Conservation (phyloP, 2,888 invertebrate genomes). For the Dasysyrphus albostriatus region DNA sequence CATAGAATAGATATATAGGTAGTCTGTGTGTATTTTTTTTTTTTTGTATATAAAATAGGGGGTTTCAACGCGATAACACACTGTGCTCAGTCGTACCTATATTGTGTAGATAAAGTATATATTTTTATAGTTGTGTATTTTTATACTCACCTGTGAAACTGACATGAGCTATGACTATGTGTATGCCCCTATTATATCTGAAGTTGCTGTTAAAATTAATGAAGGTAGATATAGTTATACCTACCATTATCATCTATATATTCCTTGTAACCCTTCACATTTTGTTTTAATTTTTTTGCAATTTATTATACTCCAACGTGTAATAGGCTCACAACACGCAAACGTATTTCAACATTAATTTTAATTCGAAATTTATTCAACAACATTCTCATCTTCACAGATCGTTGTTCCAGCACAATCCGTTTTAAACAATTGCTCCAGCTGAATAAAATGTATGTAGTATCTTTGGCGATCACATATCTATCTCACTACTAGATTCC, state of each 20-base stretch:
- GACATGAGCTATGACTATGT: slow-evolving; percentile 9
- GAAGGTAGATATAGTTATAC: slow-evolving; percentile 3
- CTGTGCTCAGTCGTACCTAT: neutral
- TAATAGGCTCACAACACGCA: slow-evolving; percentile 61
- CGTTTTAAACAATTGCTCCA: slow-evolving; percentile 14
- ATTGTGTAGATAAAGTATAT: slow-evolving; percentile 1
- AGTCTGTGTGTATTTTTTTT: slow-evolving; percentile 34
- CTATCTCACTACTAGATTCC: slow-evolving; percentile 35
- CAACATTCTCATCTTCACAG: slow-evolving; percentile 34
- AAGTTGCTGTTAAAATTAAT: slow-evolving; percentile 41
- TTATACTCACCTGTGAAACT: slow-evolving; percentile 9
- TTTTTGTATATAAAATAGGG: slow-evolving; percentile 46
- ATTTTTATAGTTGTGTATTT: neutral
- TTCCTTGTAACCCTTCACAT: slow-evolving; percentile 42
- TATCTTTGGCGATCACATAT: slow-evolving; percentile 10
- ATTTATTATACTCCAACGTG: slow-evolving; percentile 57
- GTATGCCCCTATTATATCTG: slow-evolving; percentile 46
- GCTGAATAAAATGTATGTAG: slow-evolving; percentile 3
- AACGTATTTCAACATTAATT: slow-evolving; percentile 28
- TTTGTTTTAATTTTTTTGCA: slow-evolving; percentile 48
- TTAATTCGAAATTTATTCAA: slow-evolving; percentile 67
- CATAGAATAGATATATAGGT: slow-evolving; percentile 18
- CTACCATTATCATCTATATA: neutral
- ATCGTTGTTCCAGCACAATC: neutral
- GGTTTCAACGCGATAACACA: slow-evolving; percentile 17